phyloP scores from a whole-genome alignment of 2,888 invertebrate genomes.

The Drosophila gaucha region DNA sequence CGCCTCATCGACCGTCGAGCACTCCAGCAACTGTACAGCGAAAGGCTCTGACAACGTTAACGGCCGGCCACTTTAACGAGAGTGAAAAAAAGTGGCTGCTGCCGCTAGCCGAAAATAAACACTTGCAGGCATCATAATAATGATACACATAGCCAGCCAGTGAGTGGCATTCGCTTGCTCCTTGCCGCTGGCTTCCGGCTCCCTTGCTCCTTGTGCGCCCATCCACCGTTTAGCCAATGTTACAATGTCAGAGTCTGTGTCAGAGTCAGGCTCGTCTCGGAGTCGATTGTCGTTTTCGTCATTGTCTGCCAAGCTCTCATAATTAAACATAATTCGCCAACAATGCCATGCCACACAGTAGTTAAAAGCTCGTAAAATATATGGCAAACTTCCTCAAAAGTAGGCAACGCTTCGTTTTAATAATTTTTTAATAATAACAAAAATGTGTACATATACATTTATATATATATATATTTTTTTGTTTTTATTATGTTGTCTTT shows the following conservation, averaged over 20 bases:
- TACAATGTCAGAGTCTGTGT: slow-evolving; percentile 34
- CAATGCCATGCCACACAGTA: slow-evolving; percentile 42
- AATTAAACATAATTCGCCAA: slow-evolving; percentile 63
- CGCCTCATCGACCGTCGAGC: slow-evolving; percentile 17
- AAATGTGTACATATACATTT: too few species aligned
- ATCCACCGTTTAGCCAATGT: slow-evolving; percentile 54
- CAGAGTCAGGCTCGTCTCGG: slow-evolving; percentile 33
- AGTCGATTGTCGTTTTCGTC: slow-evolving; percentile 45
- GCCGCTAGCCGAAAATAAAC: slow-evolving; percentile 76
- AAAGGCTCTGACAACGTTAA: slow-evolving; percentile 73
- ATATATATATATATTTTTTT: too few species aligned
- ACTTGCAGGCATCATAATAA: slow-evolving; percentile 75
- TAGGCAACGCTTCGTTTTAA: not conserved
- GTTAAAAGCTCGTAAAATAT: not conserved
- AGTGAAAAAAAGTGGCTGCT: slow-evolving; percentile 20
- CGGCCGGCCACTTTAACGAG: slow-evolving; percentile 72
- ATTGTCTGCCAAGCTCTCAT: slow-evolving; percentile 69
- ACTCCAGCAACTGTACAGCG: slow-evolving; percentile 52
- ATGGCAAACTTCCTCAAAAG: not conserved
- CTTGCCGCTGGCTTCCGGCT: slow-evolving; percentile 30
- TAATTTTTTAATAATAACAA: too few species aligned
- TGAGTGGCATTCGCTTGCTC: slow-evolving; percentile 51
- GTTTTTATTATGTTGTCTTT: too few species aligned
- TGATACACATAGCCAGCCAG: slow-evolving; percentile 70
- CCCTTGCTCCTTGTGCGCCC: slow-evolving; percentile 25